Conservation (phyloP, 1,140 invertebrate species). For the Musca vetustissima region DNA sequence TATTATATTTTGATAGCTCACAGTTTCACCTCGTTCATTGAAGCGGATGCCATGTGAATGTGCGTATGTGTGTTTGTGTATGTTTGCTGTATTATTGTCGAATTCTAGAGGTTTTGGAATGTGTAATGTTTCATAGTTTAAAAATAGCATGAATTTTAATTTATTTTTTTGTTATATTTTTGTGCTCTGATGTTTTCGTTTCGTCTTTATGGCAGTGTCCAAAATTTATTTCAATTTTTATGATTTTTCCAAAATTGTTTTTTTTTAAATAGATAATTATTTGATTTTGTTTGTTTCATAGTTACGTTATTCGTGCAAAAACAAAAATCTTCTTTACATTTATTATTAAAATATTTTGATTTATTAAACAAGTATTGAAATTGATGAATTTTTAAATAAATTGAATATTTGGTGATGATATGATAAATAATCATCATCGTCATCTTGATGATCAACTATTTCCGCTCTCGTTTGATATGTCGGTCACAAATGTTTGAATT, state of each 20-base stretch:
- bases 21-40: constrained; percentile 9
- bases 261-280: not conserved
- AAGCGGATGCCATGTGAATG: no score
- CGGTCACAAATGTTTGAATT: no score
- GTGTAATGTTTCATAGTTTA: constrained; percentile 28
- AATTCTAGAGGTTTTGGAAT: constrained; percentile 25
- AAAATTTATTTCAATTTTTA: constrained; percentile 6
- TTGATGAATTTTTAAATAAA: no score
- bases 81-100: not conserved
- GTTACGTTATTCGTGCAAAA: not conserved
- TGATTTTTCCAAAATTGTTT: not conserved
- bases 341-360: no score
- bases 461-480: no score
- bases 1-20: constrained; percentile 18
- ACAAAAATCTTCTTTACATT: no score
- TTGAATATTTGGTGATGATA: no score
- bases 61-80: no score
- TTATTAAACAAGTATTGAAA: no score
- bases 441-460: no score
- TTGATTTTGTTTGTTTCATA: not conserved
- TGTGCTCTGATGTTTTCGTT: not conserved
- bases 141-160: not conserved
- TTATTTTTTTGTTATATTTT: not conserved
- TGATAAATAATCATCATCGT: no score
- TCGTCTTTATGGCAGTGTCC: constrained; percentile 12